Evolutionary conservation across 1,140 invertebrate genomes (phyloP), one percentile per base, ranked within the genome.

Genomic region (Drosophila lacteicornis): DNA sequence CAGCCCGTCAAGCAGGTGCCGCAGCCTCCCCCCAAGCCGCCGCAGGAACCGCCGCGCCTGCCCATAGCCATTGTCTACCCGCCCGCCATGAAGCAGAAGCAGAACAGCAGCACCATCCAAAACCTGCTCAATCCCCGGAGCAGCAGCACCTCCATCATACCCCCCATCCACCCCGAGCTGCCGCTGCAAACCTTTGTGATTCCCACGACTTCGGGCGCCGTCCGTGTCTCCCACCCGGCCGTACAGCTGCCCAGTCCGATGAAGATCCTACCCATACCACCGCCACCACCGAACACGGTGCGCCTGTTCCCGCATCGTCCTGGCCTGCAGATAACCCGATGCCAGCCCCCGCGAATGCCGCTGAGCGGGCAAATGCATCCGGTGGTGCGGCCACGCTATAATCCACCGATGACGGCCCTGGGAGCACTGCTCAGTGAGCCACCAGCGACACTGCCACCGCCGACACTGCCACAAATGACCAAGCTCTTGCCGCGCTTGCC

Each of bases 1-100:
- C 19, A 19, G 19, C 19, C 22, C 22, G 3, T 3, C 22, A 22
- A 22, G 22, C 22, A 19, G 19, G 19, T 19, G 19, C 22, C 49
- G 4, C 3, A 27, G 27, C 27, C 27, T 5, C 46, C 22, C 22
- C 1, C 22, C 22, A 25, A 0, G 13, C 51, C 40, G 1, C 5
- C 15, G 6, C 5, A n/a, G 40, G 40, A 42, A 7, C 15, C 58
- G 3, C 42, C 68, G 11, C 78, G 62, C 0, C 22, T 85, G 3
- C 82, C 82, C 0, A 38, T 85, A 40, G 78, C 82, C 57, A 85
- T 85, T 38, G 65, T 81, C n/a, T 85, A 85, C 43, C 82, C 82
- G 25, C 49, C 82, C 1, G 0, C 40, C 0, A 7, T 27, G 19
- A 55, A 46, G 19, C 19, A 19, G 22, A 36, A 47, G 27, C 5